Conservation (phyloP, 1,140 invertebrate species). For the Brevipalpus yothersi region DNA sequence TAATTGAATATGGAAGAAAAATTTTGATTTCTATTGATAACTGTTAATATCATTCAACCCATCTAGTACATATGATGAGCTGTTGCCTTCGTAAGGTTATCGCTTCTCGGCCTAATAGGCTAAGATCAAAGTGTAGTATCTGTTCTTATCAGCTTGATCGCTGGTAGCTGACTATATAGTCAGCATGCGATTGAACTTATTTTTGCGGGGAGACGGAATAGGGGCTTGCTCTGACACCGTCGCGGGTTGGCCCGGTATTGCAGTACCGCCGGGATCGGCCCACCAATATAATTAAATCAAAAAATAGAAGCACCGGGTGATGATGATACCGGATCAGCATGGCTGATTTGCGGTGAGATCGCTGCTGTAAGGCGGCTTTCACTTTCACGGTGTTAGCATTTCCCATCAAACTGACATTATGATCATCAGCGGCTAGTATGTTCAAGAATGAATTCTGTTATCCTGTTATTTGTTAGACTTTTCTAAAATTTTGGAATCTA, state of each 20-base stretch:
- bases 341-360: no score
- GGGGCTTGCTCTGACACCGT: background rate
- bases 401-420: no score
- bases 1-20: no score
- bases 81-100: no score
- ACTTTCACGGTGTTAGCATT: no score
- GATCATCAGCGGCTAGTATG: no score
- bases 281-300: background rate
- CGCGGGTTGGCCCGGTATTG: slow-evolving; percentile 1
- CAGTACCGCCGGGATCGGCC: background rate
- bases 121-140: slow-evolving; percentile 5
- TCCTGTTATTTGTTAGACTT: no score
- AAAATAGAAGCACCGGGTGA: background rate
- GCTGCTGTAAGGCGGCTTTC: no score
- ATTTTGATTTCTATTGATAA: background rate
- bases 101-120: slow-evolving; percentile 4
- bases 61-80: background rate
- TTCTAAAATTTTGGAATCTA: no score
- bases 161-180: background rate
- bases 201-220: background rate
- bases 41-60: background rate
- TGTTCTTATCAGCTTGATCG: slow-evolving; percentile 3
- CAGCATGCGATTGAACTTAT: background rate
- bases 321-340: no score
- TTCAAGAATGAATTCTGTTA: no score